Evolutionary conservation across 2,113 vertebrate genomes (phyloP), one percentile per base, ranked within the genome.

Genomic region (Epinephelus lanceolatus): DNA sequence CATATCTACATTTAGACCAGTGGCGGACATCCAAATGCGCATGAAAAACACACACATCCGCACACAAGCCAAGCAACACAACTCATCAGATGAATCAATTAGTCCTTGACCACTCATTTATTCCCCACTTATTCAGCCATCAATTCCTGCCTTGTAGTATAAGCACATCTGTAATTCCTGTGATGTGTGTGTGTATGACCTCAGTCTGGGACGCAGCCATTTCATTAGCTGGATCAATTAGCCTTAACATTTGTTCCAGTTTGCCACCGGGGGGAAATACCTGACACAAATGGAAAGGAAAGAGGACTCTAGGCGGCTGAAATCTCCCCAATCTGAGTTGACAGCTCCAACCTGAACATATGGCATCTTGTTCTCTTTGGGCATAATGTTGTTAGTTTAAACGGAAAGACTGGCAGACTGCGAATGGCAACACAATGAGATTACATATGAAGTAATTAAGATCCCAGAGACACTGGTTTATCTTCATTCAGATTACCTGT

Each of bases 401-500:
- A 91, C 51, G 67, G 79, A 80, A 69, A 45, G 71, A 82, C 77
- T 83, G 71, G 80, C 89, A 74, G 72, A 82, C 57, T 71, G 77
- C 37, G 60, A 27, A 55, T 71, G 83, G 77, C 62, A 85, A 83
- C 45, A 80, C 82, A 91, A 90, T 81, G 23, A 86, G 78, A 91
- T 92, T 88, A 89, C 51, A 63, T 63, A 65, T 71, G 60, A 81
- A 87, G 81, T 84, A 87, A 94, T 94, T 91, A 92, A 84, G 81
- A 88, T 72, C 80, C 73, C 21, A 18, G n/a, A 82, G 81, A 71
- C 72, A 45, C 67, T 59, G 78, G 76, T 88, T 92, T 76, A 83
- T 93, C 91, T 92, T 91, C 73, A 82, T 91, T 90, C 81, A 80
- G 72, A 83, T 87, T 72, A 90, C 77, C 84, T 90, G 89, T 89